Percentiles rank a stretch among this genome's conserved stretches.
These are phyloP conservation scores for Clamator glandarius DNA, from an alignment of 2,797 vertebrate genomes.

Conservation along the genomic window DNA sequence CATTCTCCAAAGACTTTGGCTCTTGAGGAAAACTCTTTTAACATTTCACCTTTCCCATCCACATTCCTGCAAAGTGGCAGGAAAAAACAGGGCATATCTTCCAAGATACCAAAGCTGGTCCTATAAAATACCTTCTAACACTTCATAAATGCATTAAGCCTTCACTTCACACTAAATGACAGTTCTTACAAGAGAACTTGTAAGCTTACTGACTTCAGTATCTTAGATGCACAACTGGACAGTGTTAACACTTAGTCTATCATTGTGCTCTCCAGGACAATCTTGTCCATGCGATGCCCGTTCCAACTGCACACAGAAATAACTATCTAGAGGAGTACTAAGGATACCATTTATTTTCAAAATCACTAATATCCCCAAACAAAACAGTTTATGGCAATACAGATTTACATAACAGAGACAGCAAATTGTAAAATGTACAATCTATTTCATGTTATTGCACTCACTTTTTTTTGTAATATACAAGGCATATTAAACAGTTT, in stretches of 20 bases:
- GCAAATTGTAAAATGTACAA: slow-evolving; percentile 80
- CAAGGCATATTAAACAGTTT: slow-evolving; percentile 79
- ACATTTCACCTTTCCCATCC: neutral
- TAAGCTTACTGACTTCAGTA: neutral
- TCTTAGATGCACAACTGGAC: neutral
- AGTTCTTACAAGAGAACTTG: neutral
- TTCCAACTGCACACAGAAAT: neutral
- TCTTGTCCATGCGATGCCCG: neutral
- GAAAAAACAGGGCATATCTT: neutral
- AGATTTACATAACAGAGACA: slow-evolving; percentile 79
- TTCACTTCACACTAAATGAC: neutral
- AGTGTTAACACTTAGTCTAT: neutral
- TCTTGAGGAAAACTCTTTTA: neutral
- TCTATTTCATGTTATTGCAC: slow-evolving; percentile 84
- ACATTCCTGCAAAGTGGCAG: neutral
- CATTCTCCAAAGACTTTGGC: neutral
- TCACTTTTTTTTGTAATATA: slow-evolving; percentile 78
- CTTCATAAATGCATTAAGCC: neutral
- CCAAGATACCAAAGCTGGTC: neutral
- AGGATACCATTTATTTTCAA: slow-evolving; percentile 80
- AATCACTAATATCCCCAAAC: slow-evolving; percentile 78
- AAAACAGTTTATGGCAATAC: slow-evolving; percentile 74
- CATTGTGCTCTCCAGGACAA: neutral
- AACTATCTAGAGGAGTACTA: slow-evolving; percentile 58
- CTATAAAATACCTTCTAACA: neutral